Conservation (phyloP, 2,797 vertebrate genomes). For the Acanthiza pusilla region DNA sequence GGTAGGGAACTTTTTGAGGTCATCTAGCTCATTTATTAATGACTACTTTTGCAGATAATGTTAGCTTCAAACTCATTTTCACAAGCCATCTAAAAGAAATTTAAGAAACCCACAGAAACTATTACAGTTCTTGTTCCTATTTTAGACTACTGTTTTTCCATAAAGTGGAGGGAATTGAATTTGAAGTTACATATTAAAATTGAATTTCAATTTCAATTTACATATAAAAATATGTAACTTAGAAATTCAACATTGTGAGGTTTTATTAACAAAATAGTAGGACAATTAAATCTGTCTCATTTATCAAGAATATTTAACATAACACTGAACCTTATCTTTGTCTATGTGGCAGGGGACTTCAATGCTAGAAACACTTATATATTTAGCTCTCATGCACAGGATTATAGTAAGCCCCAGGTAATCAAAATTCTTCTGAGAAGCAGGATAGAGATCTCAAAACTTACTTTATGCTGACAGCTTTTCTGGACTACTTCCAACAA, state of each 20-base stretch:
- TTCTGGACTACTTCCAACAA: not conserved
- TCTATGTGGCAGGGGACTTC: not conserved
- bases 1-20: not conserved
- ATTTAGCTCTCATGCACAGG: not conserved
- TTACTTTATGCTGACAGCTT: not conserved
- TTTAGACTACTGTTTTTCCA: not conserved
- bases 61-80: not conserved
- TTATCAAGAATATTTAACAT: not conserved
- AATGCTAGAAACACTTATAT: not conserved
- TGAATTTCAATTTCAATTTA: too few species aligned
- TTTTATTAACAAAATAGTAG: not conserved
- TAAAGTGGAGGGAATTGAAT: not conserved
- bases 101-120: not conserved
- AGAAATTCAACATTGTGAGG: not conserved
- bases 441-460: not conserved
- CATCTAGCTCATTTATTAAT: not conserved
- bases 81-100: not conserved
- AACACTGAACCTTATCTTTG: not conserved
- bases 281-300: not conserved
- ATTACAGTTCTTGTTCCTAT: not conserved
- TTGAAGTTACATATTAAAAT: too few species aligned
- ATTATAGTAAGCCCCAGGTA: not conserved
- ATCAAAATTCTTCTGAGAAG: not conserved
- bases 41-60: not conserved
- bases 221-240: not conserved